Base-by-base conservation (phyloP, 2,888 invertebrate genomes). In the Tribolium freemani region DNA sequence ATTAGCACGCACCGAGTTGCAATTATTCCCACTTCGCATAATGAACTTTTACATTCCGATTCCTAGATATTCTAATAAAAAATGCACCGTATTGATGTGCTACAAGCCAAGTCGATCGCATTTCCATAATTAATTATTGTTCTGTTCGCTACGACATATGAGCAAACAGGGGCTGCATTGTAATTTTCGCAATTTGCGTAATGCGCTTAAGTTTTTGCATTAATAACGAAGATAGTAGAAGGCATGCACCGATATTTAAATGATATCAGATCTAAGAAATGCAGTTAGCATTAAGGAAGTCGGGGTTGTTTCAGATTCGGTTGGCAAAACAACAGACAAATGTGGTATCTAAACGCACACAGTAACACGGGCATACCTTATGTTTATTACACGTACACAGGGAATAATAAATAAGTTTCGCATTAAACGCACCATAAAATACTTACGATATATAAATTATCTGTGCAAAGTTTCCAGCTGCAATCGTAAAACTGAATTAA, bases 271-370 rank as follows among this genome's bases (percentile, higher is more conserved):
- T 72, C 71, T 71, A 46, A 61, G 61, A 58, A 57, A 38, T 53
- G 69, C 69, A 60, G 26, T 69, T 61, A 54, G 48, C 71, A 75
- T 74, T 74, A 73, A 77, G 77, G 76, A 77, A 76, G 76, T 77
- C 64, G 44, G 73, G 76, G 75, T 70, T 60, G 74, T 61, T 71
- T 56, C 71, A 75, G 78, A 75, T 76, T 79, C 78, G 78, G 77
- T 79, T 72, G 63, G 72, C 20, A 53, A 70, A 75, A 76, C 77
- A 77, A 72, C 68, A 78, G 71, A 79, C 74, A 75, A 76, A 79
- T 79, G 79, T 72, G 77, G 26, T 74, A 64, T 73, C 75, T 63
- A 76, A 77, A 78, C 74, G 77, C 76, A 76, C 73, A 71, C 44
- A 31, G 68, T 45, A 67, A 75, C 69, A 73, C 60, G 51, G 64